phyloP scores from a whole-genome alignment of 2,888 invertebrate genomes.

The Oligia strigilis region DNA sequence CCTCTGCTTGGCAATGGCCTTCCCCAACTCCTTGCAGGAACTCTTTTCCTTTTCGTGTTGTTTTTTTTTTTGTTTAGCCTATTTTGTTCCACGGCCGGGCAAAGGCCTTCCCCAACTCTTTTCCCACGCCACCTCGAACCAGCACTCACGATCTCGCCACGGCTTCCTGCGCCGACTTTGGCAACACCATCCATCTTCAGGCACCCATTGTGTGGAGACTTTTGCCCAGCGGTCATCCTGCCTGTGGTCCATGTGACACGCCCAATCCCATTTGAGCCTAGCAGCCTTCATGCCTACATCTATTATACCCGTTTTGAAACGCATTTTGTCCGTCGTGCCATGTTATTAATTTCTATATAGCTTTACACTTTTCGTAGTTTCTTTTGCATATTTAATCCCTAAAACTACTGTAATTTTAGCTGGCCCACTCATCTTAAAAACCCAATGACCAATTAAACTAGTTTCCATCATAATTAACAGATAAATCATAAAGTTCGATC shows the following conservation, averaged over 20 bases:
- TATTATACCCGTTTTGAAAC: background rate
- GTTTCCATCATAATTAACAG: conserved; percentile 14
- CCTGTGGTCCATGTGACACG: no score
- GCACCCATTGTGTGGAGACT: background rate
- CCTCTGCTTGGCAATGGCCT: no score
- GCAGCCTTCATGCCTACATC: background rate
- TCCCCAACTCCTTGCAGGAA: background rate
- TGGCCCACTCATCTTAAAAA: background rate
- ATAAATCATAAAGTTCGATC: conserved; percentile 47
- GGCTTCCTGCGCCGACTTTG: background rate
- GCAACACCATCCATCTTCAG: background rate
- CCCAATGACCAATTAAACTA: background rate
- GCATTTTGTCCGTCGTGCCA: background rate
- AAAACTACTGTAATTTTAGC: background rate
- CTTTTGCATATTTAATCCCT: background rate
- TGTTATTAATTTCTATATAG: background rate
- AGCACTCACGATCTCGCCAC: background rate
- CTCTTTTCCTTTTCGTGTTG: background rate
- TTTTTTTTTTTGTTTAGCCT: background rate
- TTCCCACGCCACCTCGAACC: background rate
- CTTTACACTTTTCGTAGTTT: background rate
- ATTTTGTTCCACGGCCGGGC: no score
- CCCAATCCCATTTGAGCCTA: background rate
- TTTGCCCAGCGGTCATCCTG: background rate
- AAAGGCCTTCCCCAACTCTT: background rate